Percentiles rank a stretch among this genome's conserved stretches.
Conservation (phyloP, 2,888 invertebrate genomes). For the Gibbula magus region DNA sequence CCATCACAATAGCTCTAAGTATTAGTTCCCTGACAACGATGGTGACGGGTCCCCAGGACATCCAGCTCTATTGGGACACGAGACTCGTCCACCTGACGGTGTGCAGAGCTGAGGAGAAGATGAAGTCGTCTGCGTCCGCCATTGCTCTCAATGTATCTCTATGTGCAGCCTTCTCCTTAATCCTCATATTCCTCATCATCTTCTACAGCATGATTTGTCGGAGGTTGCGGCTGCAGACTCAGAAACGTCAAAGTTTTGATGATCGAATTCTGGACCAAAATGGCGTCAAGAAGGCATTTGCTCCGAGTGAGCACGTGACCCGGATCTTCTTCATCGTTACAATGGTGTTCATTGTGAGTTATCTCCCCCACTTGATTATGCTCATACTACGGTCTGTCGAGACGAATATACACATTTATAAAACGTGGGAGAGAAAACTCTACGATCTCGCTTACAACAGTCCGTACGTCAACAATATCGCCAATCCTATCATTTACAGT, state of each 20-base stretch:
- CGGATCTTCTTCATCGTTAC: conserved; percentile 25
- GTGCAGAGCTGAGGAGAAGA: conserved; percentile 6
- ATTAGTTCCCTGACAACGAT: conserved; percentile 21
- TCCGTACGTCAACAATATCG: conserved; percentile 18
- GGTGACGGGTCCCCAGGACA: conserved; percentile 14
- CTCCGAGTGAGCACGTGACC: conserved; percentile 18
- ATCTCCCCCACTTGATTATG: conserved; percentile 14
- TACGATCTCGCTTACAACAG: conserved; percentile 17
- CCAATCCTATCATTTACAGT: conserved; percentile 23
- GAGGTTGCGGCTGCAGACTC: background rate
- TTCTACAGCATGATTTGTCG: conserved; percentile 9
- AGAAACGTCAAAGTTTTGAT: background rate
- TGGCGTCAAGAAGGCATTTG: background rate
- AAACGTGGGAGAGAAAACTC: background rate
- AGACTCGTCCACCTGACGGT: background rate
- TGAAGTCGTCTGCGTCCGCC: conserved; percentile 10
- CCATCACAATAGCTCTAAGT: background rate
- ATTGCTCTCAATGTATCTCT: conserved; percentile 19
- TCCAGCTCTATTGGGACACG: background rate
- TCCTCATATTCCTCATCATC: conserved; percentile 7
- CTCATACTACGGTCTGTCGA: background rate
- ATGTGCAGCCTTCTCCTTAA: background rate
- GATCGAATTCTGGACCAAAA: background rate
- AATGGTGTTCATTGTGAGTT: conserved; percentile 21
- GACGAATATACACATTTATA: background rate